Conservation (phyloP, 2,888 invertebrate species). For the Epinotia demarniana region DNA sequence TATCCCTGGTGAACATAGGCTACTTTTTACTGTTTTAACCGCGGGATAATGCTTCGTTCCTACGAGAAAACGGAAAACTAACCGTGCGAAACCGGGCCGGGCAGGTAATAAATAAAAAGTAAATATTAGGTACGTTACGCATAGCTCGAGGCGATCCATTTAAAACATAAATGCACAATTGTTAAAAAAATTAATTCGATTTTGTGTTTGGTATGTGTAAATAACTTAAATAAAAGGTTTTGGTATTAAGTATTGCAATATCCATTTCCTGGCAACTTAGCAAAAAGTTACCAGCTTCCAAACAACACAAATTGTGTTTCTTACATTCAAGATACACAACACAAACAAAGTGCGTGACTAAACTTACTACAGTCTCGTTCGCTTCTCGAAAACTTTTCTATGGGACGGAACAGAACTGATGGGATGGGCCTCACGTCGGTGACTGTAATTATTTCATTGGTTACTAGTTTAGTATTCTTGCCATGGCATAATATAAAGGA, state of each 20-base stretch:
- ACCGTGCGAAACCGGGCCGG: no score
- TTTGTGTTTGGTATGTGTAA: no score
- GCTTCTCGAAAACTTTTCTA: constrained; percentile 13
- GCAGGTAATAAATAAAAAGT: no score
- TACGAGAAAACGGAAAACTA: no score
- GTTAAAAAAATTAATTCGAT: no score
- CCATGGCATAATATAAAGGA: neutral
- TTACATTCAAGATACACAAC: constrained; percentile 16
- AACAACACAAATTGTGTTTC: constrained; percentile 12
- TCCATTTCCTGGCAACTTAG: neutral
- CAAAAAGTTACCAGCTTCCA: neutral
- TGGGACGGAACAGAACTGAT: constrained; percentile 14
- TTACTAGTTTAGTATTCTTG: constrained; percentile 8
- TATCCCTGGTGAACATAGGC: no score
- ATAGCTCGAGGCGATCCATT: no score
- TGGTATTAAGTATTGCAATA: neutral
- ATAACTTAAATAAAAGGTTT: no score
- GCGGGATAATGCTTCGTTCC: no score
- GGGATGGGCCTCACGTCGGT: neutral
- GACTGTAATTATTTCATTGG: neutral
- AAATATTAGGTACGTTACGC: no score
- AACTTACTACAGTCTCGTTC: constrained; percentile 20
- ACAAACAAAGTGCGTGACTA: constrained; percentile 22
- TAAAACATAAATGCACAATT: no score
- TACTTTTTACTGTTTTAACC: no score